These are phyloP conservation scores for Corella eumyota DNA, from an alignment of 23 tunicate genomes.

Conservation along the genomic window DNA sequence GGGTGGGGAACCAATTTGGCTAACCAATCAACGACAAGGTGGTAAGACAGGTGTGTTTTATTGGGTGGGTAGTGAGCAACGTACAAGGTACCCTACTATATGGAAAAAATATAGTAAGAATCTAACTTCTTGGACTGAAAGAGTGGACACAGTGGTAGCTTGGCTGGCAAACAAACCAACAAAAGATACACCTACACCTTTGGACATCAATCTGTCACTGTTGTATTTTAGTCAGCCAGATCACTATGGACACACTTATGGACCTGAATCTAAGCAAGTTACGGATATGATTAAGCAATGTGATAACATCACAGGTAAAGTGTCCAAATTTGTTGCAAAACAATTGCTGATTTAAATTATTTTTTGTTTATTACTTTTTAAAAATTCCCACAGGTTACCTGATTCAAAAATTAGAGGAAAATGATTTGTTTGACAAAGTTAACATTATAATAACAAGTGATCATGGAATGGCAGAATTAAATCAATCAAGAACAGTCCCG, in stretches of 20 bases:
- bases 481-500: conserved; percentile 24
- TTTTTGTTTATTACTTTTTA: neutral
- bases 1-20: conserved; percentile 99
- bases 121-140: conserved; percentile 24
- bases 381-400: conserved; percentile 82
- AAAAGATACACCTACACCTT: neutral
- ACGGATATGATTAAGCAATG: conserved; percentile 60
- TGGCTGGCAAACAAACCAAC: conserved; percentile 63
- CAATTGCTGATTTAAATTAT: neutral
- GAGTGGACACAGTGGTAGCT: conserved; percentile 55
- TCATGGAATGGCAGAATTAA: conserved; percentile 69
- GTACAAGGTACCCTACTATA: conserved; percentile 1
- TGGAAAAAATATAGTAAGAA: neutral
- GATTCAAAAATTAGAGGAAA: conserved; percentile 25
- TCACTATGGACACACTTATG: conserved; percentile 54
- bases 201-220: conserved; percentile 50
- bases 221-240: conserved; percentile 82
- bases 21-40: conserved; percentile 75
- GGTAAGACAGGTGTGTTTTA: conserved; percentile 38
- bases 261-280: conserved; percentile 85
- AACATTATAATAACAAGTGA: conserved; percentile 90
- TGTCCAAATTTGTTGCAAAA: no score
- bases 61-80: conserved; percentile 84
- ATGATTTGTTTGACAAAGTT: conserved; percentile 33
- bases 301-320: conserved; percentile 71